These are phyloP conservation scores for Sebastiscus tertius DNA, from an alignment of 2,797 vertebrate genomes.

Conservation along the genomic window DNA sequence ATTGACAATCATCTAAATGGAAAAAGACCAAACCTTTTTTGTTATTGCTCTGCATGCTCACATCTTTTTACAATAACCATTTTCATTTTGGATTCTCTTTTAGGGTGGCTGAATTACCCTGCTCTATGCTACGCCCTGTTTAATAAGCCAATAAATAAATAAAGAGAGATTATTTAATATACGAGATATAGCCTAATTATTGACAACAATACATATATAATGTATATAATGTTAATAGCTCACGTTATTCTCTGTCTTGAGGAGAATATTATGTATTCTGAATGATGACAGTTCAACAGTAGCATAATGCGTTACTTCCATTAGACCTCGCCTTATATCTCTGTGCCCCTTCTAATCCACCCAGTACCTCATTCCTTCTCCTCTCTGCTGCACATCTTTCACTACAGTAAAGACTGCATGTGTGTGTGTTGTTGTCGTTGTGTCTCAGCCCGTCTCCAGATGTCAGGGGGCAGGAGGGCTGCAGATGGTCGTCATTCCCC, in stretches of 20 bases:
- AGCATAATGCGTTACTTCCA: slow-evolving; percentile 41
- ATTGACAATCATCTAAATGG: background rate
- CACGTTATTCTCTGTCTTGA: slow-evolving; percentile 13
- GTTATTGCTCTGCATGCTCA: background rate
- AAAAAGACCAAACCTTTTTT: background rate
- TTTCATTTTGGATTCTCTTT: slow-evolving; percentile 7
- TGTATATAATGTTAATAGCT: slow-evolving; percentile 6
- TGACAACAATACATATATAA: slow-evolving; percentile 15
- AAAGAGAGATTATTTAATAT: background rate
- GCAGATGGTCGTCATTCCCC: slow-evolving; percentile 77
- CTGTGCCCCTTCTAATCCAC: slow-evolving; percentile 6
- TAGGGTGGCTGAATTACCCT: background rate
- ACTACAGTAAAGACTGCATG: slow-evolving; percentile 22
- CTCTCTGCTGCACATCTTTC: slow-evolving; percentile 21
- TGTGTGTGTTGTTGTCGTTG: slow-evolving; percentile 7
- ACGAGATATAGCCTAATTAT: background rate
- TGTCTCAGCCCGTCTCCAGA: slow-evolving; percentile 69
- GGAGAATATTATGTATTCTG: slow-evolving; percentile 26
- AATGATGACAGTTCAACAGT: slow-evolving; percentile 41
- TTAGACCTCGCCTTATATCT: slow-evolving; percentile 9
- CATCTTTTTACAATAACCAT: background rate
- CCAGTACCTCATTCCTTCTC: slow-evolving; percentile 27
- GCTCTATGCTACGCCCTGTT: background rate
- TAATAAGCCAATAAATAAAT: slow-evolving; percentile 2
- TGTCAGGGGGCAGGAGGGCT: slow-evolving; percentile 68